Evolutionary conservation across 2,888 invertebrate species (phyloP), one percentile per base, ranked within the genome.

Genomic region (Doris montereyensis): DNA sequence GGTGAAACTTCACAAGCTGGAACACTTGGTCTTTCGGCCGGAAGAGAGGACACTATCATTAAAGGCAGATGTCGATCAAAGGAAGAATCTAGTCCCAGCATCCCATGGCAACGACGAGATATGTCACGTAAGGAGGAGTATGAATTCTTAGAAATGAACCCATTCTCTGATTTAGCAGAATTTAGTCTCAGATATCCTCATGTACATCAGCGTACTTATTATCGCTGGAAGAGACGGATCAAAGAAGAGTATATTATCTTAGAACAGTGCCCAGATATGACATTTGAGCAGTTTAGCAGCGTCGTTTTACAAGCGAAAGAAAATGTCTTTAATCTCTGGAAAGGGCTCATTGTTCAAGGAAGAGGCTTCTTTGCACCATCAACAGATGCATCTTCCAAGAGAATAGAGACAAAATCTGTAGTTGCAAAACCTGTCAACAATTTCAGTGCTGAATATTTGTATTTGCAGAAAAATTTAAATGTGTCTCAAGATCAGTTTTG

Each of bases 191-290:
- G 72, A 17, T 83, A 80, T 65, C 83, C 83, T 26, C 81, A 81
- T 67, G 82, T 84, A 65, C 83, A 83, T 60, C 83, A 84, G 79
- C 78, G 84, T 8, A 84, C 84, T 8, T 84, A 82, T 67, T 84
- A 83, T 73, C 62, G 84, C 4, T 84, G 84, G 84, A 84, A 84
- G 67, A 76, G 83, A 13, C 76, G 81, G 24, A 83, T 84, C 67
- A 84, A 84, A 58, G 84, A 84, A 28, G 83, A 84, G 78, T 83
- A 80, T 76, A 83, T 84, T n/a, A 81, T 81, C 60, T 68, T 84
- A 41, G 84, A 84, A 65, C 83, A 84, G 70, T 79, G 80, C 71
- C 82, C 84, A 32, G 58, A 76, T 13, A 62, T 83, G 79, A 81
- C 73, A 8, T 84, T 80, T 32, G 79, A 78, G 10, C 79, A 84